Evolutionary conservation across 2,797 vertebrate species (phyloP).

Genomic region (Acanthiza pusilla): DNA sequence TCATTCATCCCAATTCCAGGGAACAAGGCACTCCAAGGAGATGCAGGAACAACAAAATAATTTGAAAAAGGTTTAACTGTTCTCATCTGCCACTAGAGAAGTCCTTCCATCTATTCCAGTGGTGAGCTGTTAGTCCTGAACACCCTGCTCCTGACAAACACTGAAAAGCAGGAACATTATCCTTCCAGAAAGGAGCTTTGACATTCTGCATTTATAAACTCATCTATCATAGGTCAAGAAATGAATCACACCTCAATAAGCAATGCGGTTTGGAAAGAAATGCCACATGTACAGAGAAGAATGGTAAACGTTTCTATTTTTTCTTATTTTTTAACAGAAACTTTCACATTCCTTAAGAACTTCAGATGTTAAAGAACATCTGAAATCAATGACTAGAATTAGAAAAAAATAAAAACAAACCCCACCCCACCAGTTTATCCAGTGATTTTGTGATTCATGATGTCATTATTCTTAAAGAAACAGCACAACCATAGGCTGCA

Average conservation of each 20-base stretch:
- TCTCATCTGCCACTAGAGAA: not conserved
- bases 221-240: not conserved
- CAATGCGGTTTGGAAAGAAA: not conserved
- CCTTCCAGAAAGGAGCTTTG: not conserved
- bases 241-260: not conserved
- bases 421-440: not conserved
- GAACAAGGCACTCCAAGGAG: not conserved
- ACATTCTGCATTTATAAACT: not conserved
- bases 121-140: not conserved
- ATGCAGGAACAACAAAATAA: not conserved
- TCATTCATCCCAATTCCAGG: not conserved
- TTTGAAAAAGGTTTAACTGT: not conserved
- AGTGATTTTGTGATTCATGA: not conserved
- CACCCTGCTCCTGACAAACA: not conserved
- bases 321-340: not conserved
- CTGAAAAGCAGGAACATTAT: not conserved
- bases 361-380: not conserved
- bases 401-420: not conserved
- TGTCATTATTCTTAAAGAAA: not conserved
- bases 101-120: not conserved
- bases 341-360: not conserved
- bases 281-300: not conserved
- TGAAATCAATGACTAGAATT: not conserved
- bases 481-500: not conserved
- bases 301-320: not conserved